Evolutionary conservation across 1,140 invertebrate species (phyloP), one percentile per base, ranked within the genome.

Genomic region (Drosophila lacteicornis): DNA sequence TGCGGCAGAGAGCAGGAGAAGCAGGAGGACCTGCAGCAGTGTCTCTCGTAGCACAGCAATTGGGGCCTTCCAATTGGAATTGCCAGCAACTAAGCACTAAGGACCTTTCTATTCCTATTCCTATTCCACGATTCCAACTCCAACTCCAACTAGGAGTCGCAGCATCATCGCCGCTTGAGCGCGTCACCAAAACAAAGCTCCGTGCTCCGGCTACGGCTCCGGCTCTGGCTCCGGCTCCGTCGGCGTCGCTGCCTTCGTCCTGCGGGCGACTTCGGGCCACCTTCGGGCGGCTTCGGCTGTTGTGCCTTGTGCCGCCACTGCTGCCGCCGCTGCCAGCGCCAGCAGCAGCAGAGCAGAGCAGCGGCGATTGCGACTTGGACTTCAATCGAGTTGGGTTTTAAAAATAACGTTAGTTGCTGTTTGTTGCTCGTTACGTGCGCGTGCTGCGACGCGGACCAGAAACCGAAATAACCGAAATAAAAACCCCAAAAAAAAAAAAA

Each of bases 321-420:
- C 27, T 8, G 46, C 43, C 27, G 58, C 67, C 47, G 45, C 58
- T 55, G 56, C 45, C 46, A 27, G 27, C 33, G 51, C 42, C 66
- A 45, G 56, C 50, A 4, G 60, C 47, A 22, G 19, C 27, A 46
- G 57, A 49, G 50, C 57, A 61, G 58, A 50, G 68, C 75, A 47
- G 67, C 27, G 40, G 27, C 51, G 55, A 45, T 84, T 80, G 61
- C 65, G 56, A 79, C 85, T 88, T 88, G 81, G 85, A 91, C 83
- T 92, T 92, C 81, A 85, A 88, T 88, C 79, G 87, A 85, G 86
- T 85, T 92, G 75, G 76, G 77, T 80, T 91, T 88, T 75, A 80
- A 91, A 92, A 90, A 90, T 91, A 92, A 92, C 91, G 84, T 92
- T 92, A 92, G 91, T 92, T 92, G 87, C 91, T 91, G 91, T 92